phyloP scores from a whole-genome alignment of 1,140 invertebrate species.

The Drosophila aff. region DNA sequence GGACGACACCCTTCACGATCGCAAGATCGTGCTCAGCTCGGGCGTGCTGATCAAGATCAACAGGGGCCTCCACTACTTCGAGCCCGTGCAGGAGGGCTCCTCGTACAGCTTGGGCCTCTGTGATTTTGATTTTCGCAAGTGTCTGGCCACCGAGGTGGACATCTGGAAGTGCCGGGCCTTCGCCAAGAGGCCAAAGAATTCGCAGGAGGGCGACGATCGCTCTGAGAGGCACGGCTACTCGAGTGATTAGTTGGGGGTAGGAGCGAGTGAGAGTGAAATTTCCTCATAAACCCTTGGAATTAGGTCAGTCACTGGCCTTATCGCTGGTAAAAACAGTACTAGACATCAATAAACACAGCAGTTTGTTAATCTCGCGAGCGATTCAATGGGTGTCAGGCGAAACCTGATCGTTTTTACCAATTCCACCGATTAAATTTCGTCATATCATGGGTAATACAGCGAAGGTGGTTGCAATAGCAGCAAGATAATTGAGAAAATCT shows the following conservation, averaged over 20 bases:
- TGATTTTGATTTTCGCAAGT: constrained; percentile 75
- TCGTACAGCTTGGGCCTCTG: constrained; percentile 54
- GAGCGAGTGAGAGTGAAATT: constrained; percentile 4
- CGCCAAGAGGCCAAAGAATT: constrained; percentile 41
- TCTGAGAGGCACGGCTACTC: constrained; percentile 15
- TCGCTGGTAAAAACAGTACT: constrained; percentile 14
- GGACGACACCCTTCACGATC: constrained; percentile 67
- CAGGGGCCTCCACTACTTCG: constrained; percentile 69
- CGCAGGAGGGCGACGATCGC: constrained; percentile 25
- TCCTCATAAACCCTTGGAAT: constrained; percentile 8
- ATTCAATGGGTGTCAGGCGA: constrained; percentile 6
- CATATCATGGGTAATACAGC: constrained; percentile 15
- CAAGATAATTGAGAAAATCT: constrained; percentile 1
- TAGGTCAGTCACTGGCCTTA: constrained; percentile 25
- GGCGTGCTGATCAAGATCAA: constrained; percentile 69
- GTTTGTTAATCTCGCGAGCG: constrained; percentile 24
- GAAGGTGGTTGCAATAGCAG: neutral
- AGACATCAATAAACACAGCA: constrained; percentile 37
- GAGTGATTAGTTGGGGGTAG: constrained; percentile 34
- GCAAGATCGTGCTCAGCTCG: constrained; percentile 73
- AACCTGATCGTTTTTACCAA: constrained; percentile 11
- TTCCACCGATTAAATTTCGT: constrained; percentile 38
- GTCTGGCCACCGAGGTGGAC: constrained; percentile 66
- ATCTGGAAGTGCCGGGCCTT: constrained; percentile 75
- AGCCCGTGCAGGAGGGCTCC: constrained; percentile 33